Base-by-base conservation (phyloP, 2,797 vertebrate species). In the Sebastes vulpes region DNA sequence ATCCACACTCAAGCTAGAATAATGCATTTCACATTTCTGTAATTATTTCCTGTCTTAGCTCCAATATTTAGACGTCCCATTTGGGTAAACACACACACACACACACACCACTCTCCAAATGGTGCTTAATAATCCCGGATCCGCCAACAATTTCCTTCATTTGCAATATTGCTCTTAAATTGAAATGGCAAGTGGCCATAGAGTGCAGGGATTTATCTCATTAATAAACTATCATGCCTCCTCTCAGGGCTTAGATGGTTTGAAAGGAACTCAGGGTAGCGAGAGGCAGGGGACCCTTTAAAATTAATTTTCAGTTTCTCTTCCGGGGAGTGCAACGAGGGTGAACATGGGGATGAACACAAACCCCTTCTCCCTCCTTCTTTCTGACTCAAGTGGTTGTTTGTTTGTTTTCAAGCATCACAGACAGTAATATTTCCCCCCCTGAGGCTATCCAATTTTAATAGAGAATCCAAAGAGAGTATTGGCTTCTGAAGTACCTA, bases 141-240 rank as follows among this genome's bases (percentile, higher is more conserved):
- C 57, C 18, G 10, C 64, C 25, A 70, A 65, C 32, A 56, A 64
- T 83, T 71, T 85, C 26, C 26, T 63, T 84, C 42, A 82, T 75
- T 68, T 66, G 25, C 38, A 58, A 38, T 68, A 77, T 79, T 84
- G 76, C 81, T 81, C 42, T 75, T 75, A 18, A 65, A 72, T 82
- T 79, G 61, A 88, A 93, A 79, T 81, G 76, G 69, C 32, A 81
- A 75, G 53, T 56, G 28, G 53, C 66, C 73, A 58, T 4, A 29
- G 53, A 77, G 74, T 25, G 58, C 10, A 46, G 23, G 32, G 63
- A 79, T 84, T 77, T 67, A 72, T 81, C 52, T 82, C 65, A 84
- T 86, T 79, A 85, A 83, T 82, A 79, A 86, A 78, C 46, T 61
- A 82, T 84, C 20, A 48, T 9, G 6, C n/a, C 46, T 81, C 75